Evolutionary conservation across 2,888 invertebrate genomes (phyloP), one percentile per base, ranked within the genome.

Genomic region (Polymixis lichenea): DNA sequence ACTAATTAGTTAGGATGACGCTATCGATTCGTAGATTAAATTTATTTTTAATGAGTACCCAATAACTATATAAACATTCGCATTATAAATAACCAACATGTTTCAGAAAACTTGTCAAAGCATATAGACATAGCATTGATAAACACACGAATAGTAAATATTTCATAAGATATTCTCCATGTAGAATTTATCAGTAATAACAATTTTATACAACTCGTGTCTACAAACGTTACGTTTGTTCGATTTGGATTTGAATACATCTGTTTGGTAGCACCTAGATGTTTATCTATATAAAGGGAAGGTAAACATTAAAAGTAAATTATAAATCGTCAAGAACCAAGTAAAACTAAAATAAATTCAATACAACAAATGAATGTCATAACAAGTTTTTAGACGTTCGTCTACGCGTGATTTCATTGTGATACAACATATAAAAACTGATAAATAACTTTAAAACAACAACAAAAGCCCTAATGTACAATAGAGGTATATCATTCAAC

Each of bases 391-490:
- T 81, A 90, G 87, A 87, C 84, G 73, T 67, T 78, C 32, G 84
- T 89, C 89, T 88, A 89, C 91, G 84, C 91, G 89, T 91, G 92
- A 94, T 92, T 94, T 91, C 88, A 92, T 92, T 88, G 71, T 55
- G 82, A 87, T 87, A 86, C 75, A 88, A 89, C 85, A 87, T 73
- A 84, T 87, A 90, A 90, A 91, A 92, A 89, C 75, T 90, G 88
- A 93, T 92, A 91, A 91, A 92, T 90, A 92, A 92, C 87, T 89
- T 91, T 91, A 91, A 91, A 93, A 93, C 89, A 87, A 85, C 88
- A 91, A 94, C 91, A 93, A 92, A 88, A 89, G 86, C 86, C 87
- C 82, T 90, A 92, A 91, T 92, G 90, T 92, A 94, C 91, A 92
- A 89, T 86, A 88, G 87, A 89, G 89, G 90, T 90, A 90, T 89